Base-by-base conservation (phyloP, 2,888 invertebrate species). In the Crossocerus cetratus region DNA sequence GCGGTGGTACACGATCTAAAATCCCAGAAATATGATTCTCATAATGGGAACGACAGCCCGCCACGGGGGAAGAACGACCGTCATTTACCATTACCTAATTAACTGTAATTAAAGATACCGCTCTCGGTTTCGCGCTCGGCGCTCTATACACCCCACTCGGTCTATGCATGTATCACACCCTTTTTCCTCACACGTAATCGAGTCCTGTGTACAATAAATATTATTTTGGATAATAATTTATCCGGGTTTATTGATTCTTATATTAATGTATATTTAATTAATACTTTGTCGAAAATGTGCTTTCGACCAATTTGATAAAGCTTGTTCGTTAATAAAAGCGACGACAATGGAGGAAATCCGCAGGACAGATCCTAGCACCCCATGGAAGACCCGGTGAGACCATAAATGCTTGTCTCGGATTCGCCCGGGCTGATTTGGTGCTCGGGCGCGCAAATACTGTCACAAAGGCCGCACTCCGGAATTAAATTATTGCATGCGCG, bases 401-500 rank as follows among this genome's bases (percentile, higher is more conserved):
- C 62, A 16, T 23, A 21, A 56, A 63, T 42, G 60, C 55, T 56
- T 42, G 59, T 32, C 61, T 45, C 67, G 59, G 74, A 59, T 49
- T 16, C 49, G 49, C 16, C n/a, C 49, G 49, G 14, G 14, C 49
- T 49, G n/a, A 16, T 49, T 16, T 16, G 49, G 49, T 16, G 49
- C 49, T 14, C 49, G 65, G 55, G 71, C 44, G 62, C 65, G 64
- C 69, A 72, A 69, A 65, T 75, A 74, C 76, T 72, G 73, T 82
- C 81, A 67, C 80, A 74, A 79, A 81, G 73, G 73, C 69, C 74
- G 64, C 65, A 63, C 74, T 71, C 65, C 65, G 71, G 76, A 84
- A 83, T 84, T 71, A 82, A 83, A 83, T 83, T 80, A 83, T 83
- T 78, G 84, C 76, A 74, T 76, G 70, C 72, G 72, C 75, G 75